Percentiles rank a stretch among this genome's conserved stretches.
These are phyloP conservation scores for Drosophila conformis DNA, from an alignment of 2,888 invertebrate species.

Conservation along the genomic window DNA sequence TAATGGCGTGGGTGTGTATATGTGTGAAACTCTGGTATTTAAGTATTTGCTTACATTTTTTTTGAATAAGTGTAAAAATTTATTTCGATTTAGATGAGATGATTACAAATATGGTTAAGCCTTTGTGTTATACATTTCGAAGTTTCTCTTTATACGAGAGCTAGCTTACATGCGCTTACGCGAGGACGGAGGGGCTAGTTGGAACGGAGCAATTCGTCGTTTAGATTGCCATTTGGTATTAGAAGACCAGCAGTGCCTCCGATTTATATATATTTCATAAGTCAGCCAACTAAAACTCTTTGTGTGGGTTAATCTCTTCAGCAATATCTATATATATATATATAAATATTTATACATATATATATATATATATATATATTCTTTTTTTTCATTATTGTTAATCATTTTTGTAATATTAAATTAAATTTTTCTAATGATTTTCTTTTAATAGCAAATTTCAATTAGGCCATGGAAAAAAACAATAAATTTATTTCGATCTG, in stretches of 20 bases:
- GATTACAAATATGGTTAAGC: constrained; percentile 85
- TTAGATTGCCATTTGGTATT: constrained; percentile 60
- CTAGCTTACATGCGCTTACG: constrained; percentile 66
- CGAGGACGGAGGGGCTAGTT: constrained; percentile 20
- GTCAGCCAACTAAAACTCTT: constrained; percentile 78
- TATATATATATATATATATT: not conserved
- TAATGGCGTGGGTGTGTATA: constrained; percentile 32
- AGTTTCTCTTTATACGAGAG: constrained; percentile 34
- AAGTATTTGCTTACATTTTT: constrained; percentile 39
- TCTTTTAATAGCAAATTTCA: constrained; percentile 25
- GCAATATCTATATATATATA: constrained; percentile 28
- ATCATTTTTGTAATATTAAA: constrained; percentile 9
- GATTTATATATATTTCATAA: constrained; percentile 52
- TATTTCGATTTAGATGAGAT: constrained; percentile 84
- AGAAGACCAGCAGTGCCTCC: constrained; percentile 52
- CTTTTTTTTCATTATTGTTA: constrained; percentile 21
- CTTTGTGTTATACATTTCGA: constrained; percentile 83
- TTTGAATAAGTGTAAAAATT: constrained; percentile 71
- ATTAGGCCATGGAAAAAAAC: constrained; percentile 53
- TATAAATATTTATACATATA: not conserved
- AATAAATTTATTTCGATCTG: constrained; percentile 38
- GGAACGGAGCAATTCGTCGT: constrained; percentile 38
- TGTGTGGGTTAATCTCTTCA: constrained; percentile 84
- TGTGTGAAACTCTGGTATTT: constrained; percentile 38
- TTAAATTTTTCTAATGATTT: constrained; percentile 25